Percentiles rank a stretch among this genome's conserved stretches.
These are phyloP conservation scores for Microcaecilia unicolor DNA, from an alignment of 2,797 vertebrate genomes.

Conservation along the genomic window DNA sequence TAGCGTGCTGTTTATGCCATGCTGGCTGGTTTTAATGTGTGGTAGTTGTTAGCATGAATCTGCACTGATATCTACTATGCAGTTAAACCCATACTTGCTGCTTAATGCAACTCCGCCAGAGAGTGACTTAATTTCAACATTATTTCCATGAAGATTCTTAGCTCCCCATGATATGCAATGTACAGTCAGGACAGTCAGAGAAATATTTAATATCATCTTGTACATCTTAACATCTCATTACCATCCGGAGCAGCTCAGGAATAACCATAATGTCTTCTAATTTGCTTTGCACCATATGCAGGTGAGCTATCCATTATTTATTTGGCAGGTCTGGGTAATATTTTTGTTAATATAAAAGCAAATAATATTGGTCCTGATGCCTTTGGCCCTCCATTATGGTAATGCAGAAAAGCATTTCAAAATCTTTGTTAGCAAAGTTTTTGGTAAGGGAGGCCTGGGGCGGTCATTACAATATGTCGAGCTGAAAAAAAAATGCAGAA, in stretches of 20 bases:
- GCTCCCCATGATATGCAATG: constrained; percentile 4
- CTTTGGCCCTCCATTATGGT: constrained; percentile 14
- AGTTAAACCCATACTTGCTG: too few species aligned
- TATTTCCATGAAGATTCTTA: constrained; percentile 15
- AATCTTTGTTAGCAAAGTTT: constrained; percentile 9
- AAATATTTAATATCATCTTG: constrained; percentile 4
- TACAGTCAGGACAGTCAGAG: too few species aligned
- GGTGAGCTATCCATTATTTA: constrained; percentile 32
- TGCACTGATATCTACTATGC: too few species aligned
- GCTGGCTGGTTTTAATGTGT: too few species aligned
- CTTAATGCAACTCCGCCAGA: too few species aligned
- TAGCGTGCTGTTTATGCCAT: too few species aligned
- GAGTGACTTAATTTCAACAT: background rate
- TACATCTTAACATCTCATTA: background rate
- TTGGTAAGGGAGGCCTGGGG: constrained; percentile 1
- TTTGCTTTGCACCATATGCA: constrained; percentile 12
- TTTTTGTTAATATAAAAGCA: constrained; percentile 13
- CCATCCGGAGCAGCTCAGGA: constrained; percentile 14
- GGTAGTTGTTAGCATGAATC: too few species aligned
- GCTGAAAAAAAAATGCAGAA: background rate
- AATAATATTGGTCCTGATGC: constrained; percentile 19
- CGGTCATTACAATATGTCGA: constrained; percentile 10
- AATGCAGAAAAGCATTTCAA: constrained; percentile 24
- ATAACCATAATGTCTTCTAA: background rate
- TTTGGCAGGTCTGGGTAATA: constrained; percentile 21